Percentiles rank a stretch among this genome's conserved stretches.
These are phyloP conservation scores for Sepiola atlantica DNA, from an alignment of 2,888 invertebrate species.

Conservation along the genomic window DNA sequence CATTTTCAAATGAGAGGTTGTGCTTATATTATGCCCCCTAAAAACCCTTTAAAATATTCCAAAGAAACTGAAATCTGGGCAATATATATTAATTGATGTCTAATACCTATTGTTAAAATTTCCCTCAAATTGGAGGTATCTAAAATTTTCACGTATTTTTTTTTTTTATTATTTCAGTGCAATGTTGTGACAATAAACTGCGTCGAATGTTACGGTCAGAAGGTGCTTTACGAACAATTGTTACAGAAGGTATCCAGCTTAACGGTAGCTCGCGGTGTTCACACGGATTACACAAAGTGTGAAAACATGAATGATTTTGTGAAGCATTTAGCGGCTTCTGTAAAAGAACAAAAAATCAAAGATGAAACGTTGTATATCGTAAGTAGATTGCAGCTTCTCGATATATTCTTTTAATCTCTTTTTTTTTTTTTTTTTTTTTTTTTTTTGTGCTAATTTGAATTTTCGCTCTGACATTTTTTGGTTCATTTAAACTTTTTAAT, in stretches of 20 bases:
- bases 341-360: slow-evolving; percentile 56
- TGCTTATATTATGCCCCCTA: no score
- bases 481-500: background rate
- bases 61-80: no score
- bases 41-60: no score
- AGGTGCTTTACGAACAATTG: slow-evolving; percentile 85
- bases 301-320: slow-evolving; percentile 74
- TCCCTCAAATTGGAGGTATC: no score
- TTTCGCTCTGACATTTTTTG: background rate
- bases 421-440: background rate
- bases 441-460: background rate
- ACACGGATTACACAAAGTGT: slow-evolving; percentile 61
- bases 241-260: slow-evolving; percentile 79
- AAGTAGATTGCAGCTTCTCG: slow-evolving; percentile 52
- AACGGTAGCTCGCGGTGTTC: background rate
- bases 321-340: slow-evolving; percentile 59
- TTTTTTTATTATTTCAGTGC: background rate
- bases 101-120: no score
- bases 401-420: background rate
- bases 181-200: slow-evolving; percentile 82
- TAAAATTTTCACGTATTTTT: background rate
- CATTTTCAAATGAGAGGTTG: no score
- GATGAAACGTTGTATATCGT: slow-evolving; percentile 69
- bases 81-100: no score
- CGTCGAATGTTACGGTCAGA: slow-evolving; percentile 86